Evolutionary conservation across 2,888 invertebrate genomes (phyloP).

Genomic region (Yponomeuta plumbellus): DNA sequence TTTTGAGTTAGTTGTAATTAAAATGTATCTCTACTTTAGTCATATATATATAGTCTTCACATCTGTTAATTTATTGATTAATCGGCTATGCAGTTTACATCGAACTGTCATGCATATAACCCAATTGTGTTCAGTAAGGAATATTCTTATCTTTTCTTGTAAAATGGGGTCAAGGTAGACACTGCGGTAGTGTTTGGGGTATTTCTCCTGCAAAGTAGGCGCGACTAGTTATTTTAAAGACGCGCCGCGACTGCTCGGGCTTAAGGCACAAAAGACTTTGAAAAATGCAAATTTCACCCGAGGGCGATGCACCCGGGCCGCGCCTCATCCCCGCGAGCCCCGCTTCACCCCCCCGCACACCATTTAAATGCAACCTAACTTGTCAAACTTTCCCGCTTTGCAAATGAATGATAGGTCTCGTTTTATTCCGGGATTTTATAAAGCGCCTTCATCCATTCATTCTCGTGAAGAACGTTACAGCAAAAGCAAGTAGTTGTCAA

Average conservation of each 20-base stretch:
- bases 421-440: constrained; percentile 20
- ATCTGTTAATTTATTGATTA: no score
- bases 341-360: constrained; percentile 30
- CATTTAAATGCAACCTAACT: constrained; percentile 64
- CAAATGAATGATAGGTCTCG: constrained; percentile 50
- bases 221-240: not conserved
- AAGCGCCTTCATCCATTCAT: constrained; percentile 12
- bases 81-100: no score
- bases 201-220: not conserved
- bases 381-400: constrained; percentile 58
- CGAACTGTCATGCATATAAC: no score
- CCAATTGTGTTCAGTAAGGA: no score
- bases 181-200: not conserved
- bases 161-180: not conserved
- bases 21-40: no score
- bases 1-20: no score
- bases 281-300: constrained; percentile 54
- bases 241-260: constrained; percentile 1
- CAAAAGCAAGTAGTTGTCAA: not conserved
- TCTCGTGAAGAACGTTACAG: constrained; percentile 1
- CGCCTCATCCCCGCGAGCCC: constrained; percentile 14
- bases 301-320: constrained; percentile 27
- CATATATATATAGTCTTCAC: no score
- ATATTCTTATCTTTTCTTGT: no score
- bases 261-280: constrained; percentile 35